A percentile compares a stretch with the other conserved stretches of the same genome.
phyloP scores from a whole-genome alignment of 2,797 vertebrate genomes.

The Knipowitschia caucasica region DNA sequence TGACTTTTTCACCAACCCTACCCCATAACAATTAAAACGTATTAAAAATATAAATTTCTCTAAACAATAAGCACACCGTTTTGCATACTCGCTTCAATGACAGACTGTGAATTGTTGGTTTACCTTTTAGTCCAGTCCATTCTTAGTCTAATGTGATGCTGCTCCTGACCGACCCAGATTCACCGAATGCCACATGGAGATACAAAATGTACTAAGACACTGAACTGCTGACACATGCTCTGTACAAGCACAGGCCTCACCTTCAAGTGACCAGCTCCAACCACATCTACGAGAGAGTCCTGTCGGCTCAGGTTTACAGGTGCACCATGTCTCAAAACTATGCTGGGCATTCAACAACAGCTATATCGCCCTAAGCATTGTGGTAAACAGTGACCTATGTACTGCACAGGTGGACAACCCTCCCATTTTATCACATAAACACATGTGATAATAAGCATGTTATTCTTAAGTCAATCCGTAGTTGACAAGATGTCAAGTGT shows the following conservation, averaged over 20 bases:
- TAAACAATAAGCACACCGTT: too few species aligned
- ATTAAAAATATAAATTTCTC: too few species aligned
- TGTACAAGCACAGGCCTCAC: conserved; percentile 36
- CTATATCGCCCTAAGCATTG: too few species aligned
- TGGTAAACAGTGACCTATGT: too few species aligned
- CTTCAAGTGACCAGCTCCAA: conserved; percentile 47
- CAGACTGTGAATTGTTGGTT: neutral
- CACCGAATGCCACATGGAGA: conserved; percentile 40
- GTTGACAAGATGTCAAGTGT: too few species aligned
- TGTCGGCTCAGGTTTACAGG: conserved; percentile 32
- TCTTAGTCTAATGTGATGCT: neutral
- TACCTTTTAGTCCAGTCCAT: neutral
- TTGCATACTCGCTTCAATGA: too few species aligned
- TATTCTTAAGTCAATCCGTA: too few species aligned
- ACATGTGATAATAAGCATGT: too few species aligned
- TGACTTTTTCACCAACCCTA: too few species aligned
- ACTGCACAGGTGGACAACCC: too few species aligned
- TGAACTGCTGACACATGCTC: conserved; percentile 49
- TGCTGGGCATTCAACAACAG: neutral
- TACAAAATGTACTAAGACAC: conserved; percentile 37
- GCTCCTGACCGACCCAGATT: conserved; percentile 23
- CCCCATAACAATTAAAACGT: too few species aligned
- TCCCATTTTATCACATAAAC: too few species aligned
- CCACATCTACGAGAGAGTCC: conserved; percentile 15
- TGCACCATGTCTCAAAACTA: conserved; percentile 2